Evolutionary conservation across 2,797 vertebrate genomes (phyloP), one percentile per base, ranked within the genome.

Genomic region (Lindbergichthys nudifrons): DNA sequence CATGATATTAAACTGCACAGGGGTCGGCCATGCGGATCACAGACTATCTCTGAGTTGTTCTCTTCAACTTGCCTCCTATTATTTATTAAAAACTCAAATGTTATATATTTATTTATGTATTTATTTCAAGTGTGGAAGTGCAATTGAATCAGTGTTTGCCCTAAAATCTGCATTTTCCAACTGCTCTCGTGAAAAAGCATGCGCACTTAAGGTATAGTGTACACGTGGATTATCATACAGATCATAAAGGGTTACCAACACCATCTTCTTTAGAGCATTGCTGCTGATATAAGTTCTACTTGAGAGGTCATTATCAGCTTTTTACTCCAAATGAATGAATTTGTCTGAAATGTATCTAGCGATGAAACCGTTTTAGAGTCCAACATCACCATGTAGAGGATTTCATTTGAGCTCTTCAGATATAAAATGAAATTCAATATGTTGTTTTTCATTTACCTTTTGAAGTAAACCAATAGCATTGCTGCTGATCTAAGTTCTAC

Each of bases 91-190:
- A 36, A 36, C 32, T 85, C 73, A 68, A 82, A 83, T 82, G 70
- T 88, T 82, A 90, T 90, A 82, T 93, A 94, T 94, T 93, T 94
- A 93, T 94, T 93, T 93, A 92, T 91, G 73, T 94, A 94, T 95
- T 94, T 94, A 95, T 94, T 94, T 93, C 53, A 73, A 69, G 72
- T 65, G 71, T 77, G 79, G 77, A 82, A 85, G 85, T 92, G 83
- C 86, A 84, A 82, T 83, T 80, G 53, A 84, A 79, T 73, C 62
- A 73, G 66, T 51, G 65, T 77, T 71, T 81, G 68, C 73, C 78
- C 68, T 62, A 15, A 45, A 75, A 81, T 73, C 79, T 64, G 57
- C 70, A 62, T 80, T 81, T 77, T 74, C 45, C 54, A 43, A 54
- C 52, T 77, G 73, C 80, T 86, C 64, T 81, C 48, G 67, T 45